Conservation (phyloP, 1,140 invertebrate genomes). For the Diorhabda sublineata region DNA sequence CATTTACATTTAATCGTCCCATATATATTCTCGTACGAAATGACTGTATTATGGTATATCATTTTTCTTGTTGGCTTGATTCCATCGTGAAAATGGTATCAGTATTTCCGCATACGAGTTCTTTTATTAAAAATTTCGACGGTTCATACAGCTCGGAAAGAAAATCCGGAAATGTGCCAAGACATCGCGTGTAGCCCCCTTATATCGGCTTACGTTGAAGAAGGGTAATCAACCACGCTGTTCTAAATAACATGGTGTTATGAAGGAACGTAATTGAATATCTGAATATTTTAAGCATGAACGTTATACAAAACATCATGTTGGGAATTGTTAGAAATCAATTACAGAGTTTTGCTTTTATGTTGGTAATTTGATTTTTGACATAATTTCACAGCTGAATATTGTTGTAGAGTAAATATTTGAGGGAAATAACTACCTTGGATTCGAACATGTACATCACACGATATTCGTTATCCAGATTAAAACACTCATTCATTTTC, state of each 20-base stretch:
- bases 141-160: constrained; percentile 5
- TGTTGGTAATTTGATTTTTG: too few species aligned
- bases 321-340: background rate
- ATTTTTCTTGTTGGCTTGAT: constrained; percentile 2
- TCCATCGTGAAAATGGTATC: constrained; percentile 2
- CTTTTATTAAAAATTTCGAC: constrained; percentile 8
- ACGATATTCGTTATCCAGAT: too few species aligned
- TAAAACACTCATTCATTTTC: too few species aligned
- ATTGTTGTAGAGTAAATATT: too few species aligned
- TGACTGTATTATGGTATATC: constrained; percentile 1
- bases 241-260: constrained; percentile 16
- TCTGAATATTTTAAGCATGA: constrained; percentile 13
- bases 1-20: constrained; percentile 2
- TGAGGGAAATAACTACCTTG: too few species aligned
- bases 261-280: constrained; percentile 12
- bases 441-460: too few species aligned
- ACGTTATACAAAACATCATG: constrained; percentile 2
- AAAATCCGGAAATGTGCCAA: constrained; percentile 11
- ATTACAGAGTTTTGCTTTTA: background rate
- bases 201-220: constrained; percentile 12
- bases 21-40: constrained; percentile 3
- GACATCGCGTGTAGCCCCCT: constrained; percentile 10
- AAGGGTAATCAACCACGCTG: constrained; percentile 14
- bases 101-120: constrained; percentile 1
- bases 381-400: too few species aligned